These are phyloP conservation scores for Acanthurus leucopareius DNA, from an alignment of 2,797 vertebrate species.

Conservation along the genomic window DNA sequence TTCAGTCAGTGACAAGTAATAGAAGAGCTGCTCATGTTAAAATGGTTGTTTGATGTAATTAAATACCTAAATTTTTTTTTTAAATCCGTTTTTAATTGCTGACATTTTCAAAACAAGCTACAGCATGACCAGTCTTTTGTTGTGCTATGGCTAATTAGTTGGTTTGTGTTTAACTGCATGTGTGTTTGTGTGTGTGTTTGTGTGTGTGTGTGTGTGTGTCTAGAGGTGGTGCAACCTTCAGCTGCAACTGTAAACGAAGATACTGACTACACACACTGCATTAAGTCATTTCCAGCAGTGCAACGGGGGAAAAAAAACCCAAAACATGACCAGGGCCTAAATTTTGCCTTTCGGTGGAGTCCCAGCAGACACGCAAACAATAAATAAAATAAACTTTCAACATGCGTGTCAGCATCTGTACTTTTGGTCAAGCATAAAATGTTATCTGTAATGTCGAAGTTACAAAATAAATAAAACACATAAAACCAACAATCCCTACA, in stretches of 20 bases:
- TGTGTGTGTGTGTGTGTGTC: conserved; percentile 19
- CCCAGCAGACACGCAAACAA: conserved; percentile 81
- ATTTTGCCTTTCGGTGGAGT: conserved; percentile 58
- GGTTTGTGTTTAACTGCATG: conserved; percentile 59
- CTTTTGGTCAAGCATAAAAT: conserved; percentile 83
- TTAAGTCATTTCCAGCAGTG: conserved; percentile 52
- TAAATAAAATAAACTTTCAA: conserved; percentile 78
- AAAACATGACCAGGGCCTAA: conserved; percentile 54
- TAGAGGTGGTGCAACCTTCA: conserved; percentile 57
- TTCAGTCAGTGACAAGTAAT: conserved; percentile 87
- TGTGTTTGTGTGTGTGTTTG: conserved; percentile 35
- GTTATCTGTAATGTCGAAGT: conserved; percentile 77
- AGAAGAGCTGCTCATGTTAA: conserved; percentile 83
- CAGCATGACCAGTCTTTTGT: conserved; percentile 75
- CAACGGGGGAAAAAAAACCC: conserved; percentile 24
- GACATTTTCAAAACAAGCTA: conserved; percentile 78
- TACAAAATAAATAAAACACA: conserved; percentile 87
- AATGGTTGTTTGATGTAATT: conserved; percentile 72
- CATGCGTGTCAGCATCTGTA: conserved; percentile 77
- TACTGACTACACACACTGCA: conserved; percentile 65
- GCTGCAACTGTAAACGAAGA: conserved; percentile 73
- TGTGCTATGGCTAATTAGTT: conserved; percentile 78
- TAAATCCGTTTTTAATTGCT: conserved; percentile 74
- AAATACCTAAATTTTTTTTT: conserved; percentile 70
- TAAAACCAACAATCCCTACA: conserved; percentile 82